Evolutionary conservation across 1,140 invertebrate genomes (phyloP).

Genomic region (Aricia agestis): DNA sequence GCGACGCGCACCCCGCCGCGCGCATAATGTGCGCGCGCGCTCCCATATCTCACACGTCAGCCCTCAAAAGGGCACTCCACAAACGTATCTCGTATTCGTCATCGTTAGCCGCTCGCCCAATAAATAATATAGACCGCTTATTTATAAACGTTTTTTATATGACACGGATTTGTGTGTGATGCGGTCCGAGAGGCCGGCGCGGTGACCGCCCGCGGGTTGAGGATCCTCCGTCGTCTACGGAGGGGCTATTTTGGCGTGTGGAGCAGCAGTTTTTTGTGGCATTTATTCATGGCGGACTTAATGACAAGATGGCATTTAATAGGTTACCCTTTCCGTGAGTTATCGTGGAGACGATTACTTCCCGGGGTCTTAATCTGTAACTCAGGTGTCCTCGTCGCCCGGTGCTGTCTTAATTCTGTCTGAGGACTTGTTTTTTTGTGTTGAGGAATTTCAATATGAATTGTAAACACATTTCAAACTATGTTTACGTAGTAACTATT

Average conservation of each 20-base stretch:
- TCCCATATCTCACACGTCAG: conserved; percentile 68
- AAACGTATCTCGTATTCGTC: conserved; percentile 70
- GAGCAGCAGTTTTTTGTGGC: neutral
- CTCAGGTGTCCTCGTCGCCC: neutral
- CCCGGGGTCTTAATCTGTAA: conserved; percentile 7
- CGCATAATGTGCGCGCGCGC: conserved; percentile 61
- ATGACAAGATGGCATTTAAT: neutral
- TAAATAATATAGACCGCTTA: conserved; percentile 38
- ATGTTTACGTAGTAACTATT: too few species aligned
- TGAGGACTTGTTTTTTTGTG: neutral
- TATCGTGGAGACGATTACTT: neutral
- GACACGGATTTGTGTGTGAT: conserved; percentile 22
- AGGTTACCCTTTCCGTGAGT: neutral
- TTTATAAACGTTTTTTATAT: conserved; percentile 41
- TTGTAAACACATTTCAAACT: neutral
- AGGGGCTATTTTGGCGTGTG: neutral
- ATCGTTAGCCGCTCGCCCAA: conserved; percentile 61
- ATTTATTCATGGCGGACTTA: conserved; percentile 4
- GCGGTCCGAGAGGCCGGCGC: neutral
- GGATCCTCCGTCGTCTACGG: neutral
- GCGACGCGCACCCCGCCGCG: conserved; percentile 61
- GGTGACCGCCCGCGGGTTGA: neutral
- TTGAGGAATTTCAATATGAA: too few species aligned
- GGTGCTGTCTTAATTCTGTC: neutral
- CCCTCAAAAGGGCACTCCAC: conserved; percentile 58